These are phyloP conservation scores for Acanthurus leucopareius DNA, from an alignment of 2,797 vertebrate species.

Conservation along the genomic window DNA sequence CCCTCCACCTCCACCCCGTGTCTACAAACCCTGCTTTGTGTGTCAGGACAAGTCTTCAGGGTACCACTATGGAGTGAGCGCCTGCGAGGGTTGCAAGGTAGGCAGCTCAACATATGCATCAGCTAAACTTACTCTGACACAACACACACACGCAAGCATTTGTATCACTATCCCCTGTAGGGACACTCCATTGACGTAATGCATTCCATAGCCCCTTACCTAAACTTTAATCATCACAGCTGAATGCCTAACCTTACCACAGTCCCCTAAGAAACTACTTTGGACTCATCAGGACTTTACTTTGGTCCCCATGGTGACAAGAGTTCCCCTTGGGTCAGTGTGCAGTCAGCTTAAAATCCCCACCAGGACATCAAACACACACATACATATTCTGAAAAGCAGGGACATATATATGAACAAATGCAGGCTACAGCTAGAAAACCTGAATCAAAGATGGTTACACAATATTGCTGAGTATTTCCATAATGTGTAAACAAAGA, in stretches of 20 bases:
- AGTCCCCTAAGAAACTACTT: too few species aligned
- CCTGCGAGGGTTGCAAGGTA: slow-evolving; percentile 96
- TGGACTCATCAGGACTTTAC: too few species aligned
- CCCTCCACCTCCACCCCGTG: slow-evolving; percentile 92
- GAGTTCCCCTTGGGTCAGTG: too few species aligned
- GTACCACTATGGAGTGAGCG: slow-evolving; percentile 97
- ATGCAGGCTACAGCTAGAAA: neutral
- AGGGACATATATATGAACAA: neutral
- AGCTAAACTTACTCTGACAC: neutral
- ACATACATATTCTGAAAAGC: neutral
- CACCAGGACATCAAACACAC: neutral
- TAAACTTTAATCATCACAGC: too few species aligned
- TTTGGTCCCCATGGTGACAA: too few species aligned
- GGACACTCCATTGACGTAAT: too few species aligned
- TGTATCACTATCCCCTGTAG: too few species aligned
- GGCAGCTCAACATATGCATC: slow-evolving; percentile 36
- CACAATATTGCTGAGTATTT: slow-evolving; percentile 28
- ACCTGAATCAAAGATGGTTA: slow-evolving; percentile 19
- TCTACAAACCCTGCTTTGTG: slow-evolving; percentile 97
- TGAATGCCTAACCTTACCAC: too few species aligned
- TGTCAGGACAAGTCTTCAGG: slow-evolving; percentile 97
- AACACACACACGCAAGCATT: neutral
- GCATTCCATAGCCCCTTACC: too few species aligned
- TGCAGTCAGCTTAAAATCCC: too few species aligned
- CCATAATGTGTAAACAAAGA: slow-evolving; percentile 47